These are phyloP conservation scores for Panagrolaimus sp. DNA, from an alignment of 1,140 invertebrate species.

Conservation along the genomic window DNA sequence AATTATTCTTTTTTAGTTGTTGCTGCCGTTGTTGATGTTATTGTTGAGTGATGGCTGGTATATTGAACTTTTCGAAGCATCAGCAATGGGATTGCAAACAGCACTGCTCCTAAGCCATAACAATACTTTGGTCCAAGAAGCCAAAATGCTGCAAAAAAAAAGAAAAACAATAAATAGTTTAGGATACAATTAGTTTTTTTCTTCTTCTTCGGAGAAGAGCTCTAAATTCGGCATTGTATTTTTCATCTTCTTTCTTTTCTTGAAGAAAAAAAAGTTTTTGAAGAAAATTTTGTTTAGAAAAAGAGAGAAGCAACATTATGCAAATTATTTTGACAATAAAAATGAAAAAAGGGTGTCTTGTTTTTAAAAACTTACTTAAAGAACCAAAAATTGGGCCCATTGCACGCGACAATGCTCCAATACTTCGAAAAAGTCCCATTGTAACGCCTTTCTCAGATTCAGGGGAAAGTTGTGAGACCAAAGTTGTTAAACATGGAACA, in stretches of 20 bases:
- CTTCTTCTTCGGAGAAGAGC: no score
- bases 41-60: no score
- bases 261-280: no score
- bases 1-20: no score
- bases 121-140: conserved; percentile 33
- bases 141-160: conserved; percentile 40
- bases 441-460: conserved; percentile 69
- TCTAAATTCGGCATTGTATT: no score
- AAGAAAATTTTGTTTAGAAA: no score
- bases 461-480: conserved; percentile 72
- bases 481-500: conserved; percentile 83
- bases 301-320: background rate
- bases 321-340: conserved; percentile 11
- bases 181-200: conserved; percentile 12
- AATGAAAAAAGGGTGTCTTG: background rate
- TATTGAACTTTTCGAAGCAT: conserved; percentile 18
- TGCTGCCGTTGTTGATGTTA: no score
- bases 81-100: conserved; percentile 32
- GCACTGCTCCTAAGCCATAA: conserved; percentile 37
- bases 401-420: conserved; percentile 28
- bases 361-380: conserved; percentile 21
- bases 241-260: no score
- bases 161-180: conserved; percentile 16
- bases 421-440: conserved; percentile 32
- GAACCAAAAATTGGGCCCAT: conserved; percentile 66